Base-by-base conservation (phyloP, 2,113 vertebrate genomes). In the Pterophyllum scalare region DNA sequence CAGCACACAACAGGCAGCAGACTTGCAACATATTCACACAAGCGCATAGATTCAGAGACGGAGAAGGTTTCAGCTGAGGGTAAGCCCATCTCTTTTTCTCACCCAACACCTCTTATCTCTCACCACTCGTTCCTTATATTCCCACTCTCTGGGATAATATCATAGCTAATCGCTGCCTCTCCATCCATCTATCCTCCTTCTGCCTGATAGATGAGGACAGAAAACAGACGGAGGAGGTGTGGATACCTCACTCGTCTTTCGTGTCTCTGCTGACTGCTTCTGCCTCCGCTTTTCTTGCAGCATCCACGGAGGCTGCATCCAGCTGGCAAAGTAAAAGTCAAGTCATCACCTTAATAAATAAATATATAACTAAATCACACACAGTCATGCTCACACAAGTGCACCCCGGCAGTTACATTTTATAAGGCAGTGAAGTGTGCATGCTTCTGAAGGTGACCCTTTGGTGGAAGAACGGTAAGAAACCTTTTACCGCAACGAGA, bases 401-500 rank as follows among this genome's bases (percentile, higher is more conserved):
- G 17, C 67, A 40, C 80, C 15, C 15, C 15, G 62, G 81, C 88
- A 7, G 80, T 87, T 86, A 92, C 64, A 46, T 93, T 92, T 93
- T 87, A 92, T 77, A 91, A 59, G 87, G 84, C 38, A 84, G 86
- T 85, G 79, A 89, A 82, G 81, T 79, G 84, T 75, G 60, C 43
- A n/a, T 57, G 62, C 52, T 60, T 80, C 64, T 88, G 88, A 94
- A 93, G 91, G 94, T 94, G 91, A 94, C 90, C 86, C 72, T 31
- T 1, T 2, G 62, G 58, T 33, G 46, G 64, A 79, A 49, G 62
- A 92, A 83, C 7, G 43, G 83, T 62, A 75, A 80, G 82, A 70
- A 93, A 80, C 88, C 85, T 93, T 92, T 93, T 88, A 93, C 85
- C 60, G 87, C 84, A 33, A 92, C 88, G 91, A 93, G 82, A 80